Evolutionary conservation across 2,113 vertebrate genomes (phyloP).

Genomic region (Tretioscincus oriximinensis): DNA sequence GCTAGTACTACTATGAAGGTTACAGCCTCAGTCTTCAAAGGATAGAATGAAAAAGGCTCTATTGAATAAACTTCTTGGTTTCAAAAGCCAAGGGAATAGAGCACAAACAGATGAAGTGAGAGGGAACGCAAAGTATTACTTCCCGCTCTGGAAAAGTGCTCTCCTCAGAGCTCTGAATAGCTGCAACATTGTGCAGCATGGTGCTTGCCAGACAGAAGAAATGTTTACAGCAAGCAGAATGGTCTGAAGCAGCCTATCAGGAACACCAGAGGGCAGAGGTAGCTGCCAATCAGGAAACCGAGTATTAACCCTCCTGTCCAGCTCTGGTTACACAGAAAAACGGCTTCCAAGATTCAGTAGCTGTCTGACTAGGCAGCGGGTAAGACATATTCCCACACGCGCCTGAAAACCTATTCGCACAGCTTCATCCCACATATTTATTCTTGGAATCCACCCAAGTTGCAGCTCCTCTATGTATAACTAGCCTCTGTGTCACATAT

Average conservation of each 20-base stretch:
- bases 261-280: background rate
- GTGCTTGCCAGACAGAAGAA: no score
- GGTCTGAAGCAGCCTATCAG: slow-evolving; percentile 10
- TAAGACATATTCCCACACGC: background rate
- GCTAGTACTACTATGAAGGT: background rate
- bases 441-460: background rate
- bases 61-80: background rate
- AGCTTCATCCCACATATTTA: background rate
- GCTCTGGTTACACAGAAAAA: slow-evolving; percentile 9
- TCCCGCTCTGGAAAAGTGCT: background rate
- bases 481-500: background rate
- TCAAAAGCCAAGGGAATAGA: background rate
- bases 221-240: slow-evolving; percentile 6
- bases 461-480: background rate
- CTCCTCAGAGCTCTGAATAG: background rate
- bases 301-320: background rate
- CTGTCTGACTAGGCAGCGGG: background rate
- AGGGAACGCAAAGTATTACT: background rate
- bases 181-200: background rate
- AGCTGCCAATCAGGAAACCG: slow-evolving; percentile 13
- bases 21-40: background rate
- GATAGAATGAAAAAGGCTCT: background rate
- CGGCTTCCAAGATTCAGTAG: background rate
- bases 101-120: background rate
- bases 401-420: background rate